Percentiles rank a stretch among this genome's conserved stretches.
phyloP scores from a whole-genome alignment of 2,113 vertebrate species.

The Spermophilus dauricus region DNA sequence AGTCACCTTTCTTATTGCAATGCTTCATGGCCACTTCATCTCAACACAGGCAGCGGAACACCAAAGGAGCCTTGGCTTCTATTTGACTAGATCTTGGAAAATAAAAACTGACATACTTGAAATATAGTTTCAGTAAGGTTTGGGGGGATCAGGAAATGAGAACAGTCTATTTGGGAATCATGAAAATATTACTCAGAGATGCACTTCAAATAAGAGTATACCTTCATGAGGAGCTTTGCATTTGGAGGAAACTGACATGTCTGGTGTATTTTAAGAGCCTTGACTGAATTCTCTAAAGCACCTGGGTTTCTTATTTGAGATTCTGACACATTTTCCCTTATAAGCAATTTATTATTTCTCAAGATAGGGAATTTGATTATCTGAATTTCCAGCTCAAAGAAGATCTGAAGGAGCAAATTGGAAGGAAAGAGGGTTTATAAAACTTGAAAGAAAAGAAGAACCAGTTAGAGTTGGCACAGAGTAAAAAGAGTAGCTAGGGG shows the following conservation, averaged over 20 bases:
- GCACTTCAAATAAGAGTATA: background rate
- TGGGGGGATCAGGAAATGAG: background rate
- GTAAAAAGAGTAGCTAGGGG: background rate
- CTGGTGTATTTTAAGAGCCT: background rate
- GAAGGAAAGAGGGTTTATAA: background rate
- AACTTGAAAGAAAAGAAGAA: background rate
- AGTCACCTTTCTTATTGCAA: background rate
- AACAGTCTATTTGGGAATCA: background rate
- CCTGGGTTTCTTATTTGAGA: background rate
- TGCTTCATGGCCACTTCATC: background rate
- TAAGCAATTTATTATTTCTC: background rate
- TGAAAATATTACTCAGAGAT: background rate
- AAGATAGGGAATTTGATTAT: background rate
- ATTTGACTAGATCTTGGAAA: background rate
- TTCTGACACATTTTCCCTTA: background rate
- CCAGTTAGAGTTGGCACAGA: background rate
- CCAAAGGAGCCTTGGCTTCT: background rate
- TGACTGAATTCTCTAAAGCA: background rate
- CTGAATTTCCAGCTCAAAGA: background rate
- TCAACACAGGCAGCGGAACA: background rate
- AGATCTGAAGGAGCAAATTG: background rate
- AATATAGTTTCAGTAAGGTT: background rate
- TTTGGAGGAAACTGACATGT: background rate
- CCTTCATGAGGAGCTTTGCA: background rate
- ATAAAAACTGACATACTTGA: background rate